Base-by-base conservation (phyloP, 2,113 vertebrate species). In the Oncorhynchus gorbuscha region DNA sequence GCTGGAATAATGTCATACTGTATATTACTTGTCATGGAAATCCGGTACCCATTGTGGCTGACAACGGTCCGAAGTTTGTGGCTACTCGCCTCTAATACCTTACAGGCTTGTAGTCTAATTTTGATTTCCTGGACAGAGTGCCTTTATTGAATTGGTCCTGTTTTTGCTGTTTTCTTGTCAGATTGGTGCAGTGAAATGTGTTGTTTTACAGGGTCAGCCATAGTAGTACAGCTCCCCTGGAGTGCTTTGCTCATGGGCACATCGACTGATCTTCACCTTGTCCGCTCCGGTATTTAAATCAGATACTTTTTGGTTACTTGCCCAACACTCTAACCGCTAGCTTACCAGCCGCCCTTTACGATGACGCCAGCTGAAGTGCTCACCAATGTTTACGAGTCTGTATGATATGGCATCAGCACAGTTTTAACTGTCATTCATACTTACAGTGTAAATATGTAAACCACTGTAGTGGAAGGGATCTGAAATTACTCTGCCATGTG, bases 361-460 rank as follows among this genome's bases (percentile, higher is more conserved):
- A 69, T 64, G 77, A 51, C 22, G 76, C 69, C 77, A 77, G 78
- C 49, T 73, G 72, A 81, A 66, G 55, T 71, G 81, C 85, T 86
- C 74, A 79, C 84, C 82, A 59, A 67, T 83, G 84, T 89, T 89
- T 89, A 83, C 81, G 74, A 32, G 82, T 71, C 81, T 55, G 83
- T 76, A 73, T 45, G 39, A 45, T 45, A 45, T 72, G 82, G 76
- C 79, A 70, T 75, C 7, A 32, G 77, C 79, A 65, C 82, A 80
- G 86, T 80, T 83, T 35, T 69, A 78, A 83, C 84, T 88, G 89
- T 85, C 85, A 89, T 85, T 90, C 87, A 89, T 89, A 83, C 85
- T 90, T 89, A 88, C 77, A 81, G 77, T 88, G 86, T 88, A 91
- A 91, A 92, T 90, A 89, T 79, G 81, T 80, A 81, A 85, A 86